phyloP scores from a whole-genome alignment of 2,797 vertebrate species.

The Holocentrus rufus region DNA sequence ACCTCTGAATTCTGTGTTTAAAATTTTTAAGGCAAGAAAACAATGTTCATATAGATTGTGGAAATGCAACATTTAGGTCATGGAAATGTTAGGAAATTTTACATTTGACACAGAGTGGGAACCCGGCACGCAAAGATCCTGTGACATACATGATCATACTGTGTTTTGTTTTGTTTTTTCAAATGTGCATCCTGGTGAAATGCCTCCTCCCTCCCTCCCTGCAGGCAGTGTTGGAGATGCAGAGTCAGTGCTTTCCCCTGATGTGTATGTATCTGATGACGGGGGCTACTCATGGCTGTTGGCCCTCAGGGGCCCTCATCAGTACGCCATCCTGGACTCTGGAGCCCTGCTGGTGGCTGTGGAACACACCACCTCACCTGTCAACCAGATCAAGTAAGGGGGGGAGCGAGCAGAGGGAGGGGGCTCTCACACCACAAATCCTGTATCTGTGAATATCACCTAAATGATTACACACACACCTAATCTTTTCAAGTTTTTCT shows the following conservation, averaged over 20 bases:
- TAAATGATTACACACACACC: background rate
- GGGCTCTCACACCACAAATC: background rate
- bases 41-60: too few relatives aligned
- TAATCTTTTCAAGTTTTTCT: too few relatives aligned
- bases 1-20: too few relatives aligned
- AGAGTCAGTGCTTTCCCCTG: slow-evolving; percentile 86
- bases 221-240: slow-evolving; percentile 90
- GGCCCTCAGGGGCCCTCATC: slow-evolving; percentile 91
- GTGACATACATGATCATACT: background rate
- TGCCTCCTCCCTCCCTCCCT: background rate
- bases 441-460: background rate
- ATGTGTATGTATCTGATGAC: slow-evolving; percentile 93
- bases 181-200: background rate
- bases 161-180: background rate
- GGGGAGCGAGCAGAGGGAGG: background rate
- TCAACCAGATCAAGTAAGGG: slow-evolving; percentile 89
- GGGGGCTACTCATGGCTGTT: slow-evolving; percentile 91
- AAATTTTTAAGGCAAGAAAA: too few relatives aligned
- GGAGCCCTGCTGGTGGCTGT: slow-evolving; percentile 92
- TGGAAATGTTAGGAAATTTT: too few relatives aligned
- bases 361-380: slow-evolving; percentile 82
- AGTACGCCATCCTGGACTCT: slow-evolving; percentile 93
- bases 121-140: background rate
- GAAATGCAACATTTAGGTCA: too few relatives aligned
- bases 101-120: too few relatives aligned